These are phyloP conservation scores for Creontiades dilutus DNA, from an alignment of 2,888 invertebrate genomes.

Conservation along the genomic window DNA sequence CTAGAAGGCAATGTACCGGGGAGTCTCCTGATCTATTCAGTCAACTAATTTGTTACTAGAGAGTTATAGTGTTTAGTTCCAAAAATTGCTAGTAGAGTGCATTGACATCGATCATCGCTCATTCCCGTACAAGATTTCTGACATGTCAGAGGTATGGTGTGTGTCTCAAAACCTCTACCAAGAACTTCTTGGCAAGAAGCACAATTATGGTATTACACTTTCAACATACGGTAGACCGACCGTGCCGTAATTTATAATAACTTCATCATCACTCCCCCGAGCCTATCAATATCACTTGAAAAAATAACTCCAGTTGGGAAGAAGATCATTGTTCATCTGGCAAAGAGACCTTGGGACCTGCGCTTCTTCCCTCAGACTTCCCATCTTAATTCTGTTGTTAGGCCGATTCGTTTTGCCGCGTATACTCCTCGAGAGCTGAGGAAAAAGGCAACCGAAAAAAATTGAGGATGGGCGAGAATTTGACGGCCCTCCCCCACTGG, in stretches of 20 bases:
- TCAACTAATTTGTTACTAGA: no score
- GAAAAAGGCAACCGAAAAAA: constrained; percentile 59
- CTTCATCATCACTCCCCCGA: not conserved
- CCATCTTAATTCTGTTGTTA: constrained; percentile 71
- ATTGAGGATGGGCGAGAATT: constrained; percentile 63
- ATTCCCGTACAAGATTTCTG: no score
- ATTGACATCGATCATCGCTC: no score
- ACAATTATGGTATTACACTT: not conserved
- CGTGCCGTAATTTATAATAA: constrained; percentile 51
- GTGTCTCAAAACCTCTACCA: no score
- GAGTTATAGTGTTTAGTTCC: no score
- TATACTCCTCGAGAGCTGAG: constrained; percentile 10
- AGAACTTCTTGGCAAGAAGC: no score
- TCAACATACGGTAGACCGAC: constrained; percentile 11
- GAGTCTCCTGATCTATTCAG: no score
- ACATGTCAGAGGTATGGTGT: no score
- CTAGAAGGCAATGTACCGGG: no score
- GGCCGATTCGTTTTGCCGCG: constrained; percentile 69
- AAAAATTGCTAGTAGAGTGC: no score
- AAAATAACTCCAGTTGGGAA: constrained; percentile 15
- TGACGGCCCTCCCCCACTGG: constrained; percentile 61
- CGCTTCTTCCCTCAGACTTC: no score
- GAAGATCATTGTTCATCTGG: not conserved
- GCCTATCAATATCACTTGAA: constrained; percentile 18
- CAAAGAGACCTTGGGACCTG: constrained; percentile 43